phyloP scores from a whole-genome alignment of 2,888 invertebrate genomes.

The Aphodius sticticus region DNA sequence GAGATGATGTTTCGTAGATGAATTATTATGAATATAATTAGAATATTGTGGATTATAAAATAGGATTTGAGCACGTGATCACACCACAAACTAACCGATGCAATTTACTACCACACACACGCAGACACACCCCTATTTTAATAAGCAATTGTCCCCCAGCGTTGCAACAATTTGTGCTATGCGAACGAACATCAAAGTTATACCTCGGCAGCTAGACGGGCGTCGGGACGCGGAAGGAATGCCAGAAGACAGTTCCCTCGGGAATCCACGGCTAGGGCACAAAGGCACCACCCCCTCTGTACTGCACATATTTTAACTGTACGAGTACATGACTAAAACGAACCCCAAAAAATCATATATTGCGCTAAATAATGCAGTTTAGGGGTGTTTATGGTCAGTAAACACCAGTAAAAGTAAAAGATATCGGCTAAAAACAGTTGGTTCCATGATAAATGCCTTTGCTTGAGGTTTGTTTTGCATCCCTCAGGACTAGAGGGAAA shows the following conservation, averaged over 20 bases:
- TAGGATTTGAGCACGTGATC: not conserved
- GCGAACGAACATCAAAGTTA: slow-evolving; percentile 4
- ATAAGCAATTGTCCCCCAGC: not conserved
- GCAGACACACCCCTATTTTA: not conserved
- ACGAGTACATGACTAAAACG: not conserved
- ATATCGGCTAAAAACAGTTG: not conserved
- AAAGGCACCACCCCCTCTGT: not conserved
- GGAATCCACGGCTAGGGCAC: not conserved
- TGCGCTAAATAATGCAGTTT: not conserved
- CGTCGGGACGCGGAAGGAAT: slow-evolving; percentile 4
- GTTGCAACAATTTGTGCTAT: not conserved
- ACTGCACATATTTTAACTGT: not conserved
- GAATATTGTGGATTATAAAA: no score
- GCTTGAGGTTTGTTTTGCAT: not conserved
- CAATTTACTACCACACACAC: not conserved
- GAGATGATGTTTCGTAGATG: no score
- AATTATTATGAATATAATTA: no score
- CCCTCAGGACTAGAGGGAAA: not conserved
- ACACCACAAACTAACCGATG: not conserved
- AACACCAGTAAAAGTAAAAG: no score
- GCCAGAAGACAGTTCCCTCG: slow-evolving; percentile 4
- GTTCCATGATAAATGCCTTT: not conserved
- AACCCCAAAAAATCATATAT: not conserved
- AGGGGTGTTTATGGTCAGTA: not conserved
- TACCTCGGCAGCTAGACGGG: not conserved